Evolutionary conservation across 2,888 invertebrate species (phyloP), one percentile per base, ranked within the genome.

Genomic region (Branchellion lobata): DNA sequence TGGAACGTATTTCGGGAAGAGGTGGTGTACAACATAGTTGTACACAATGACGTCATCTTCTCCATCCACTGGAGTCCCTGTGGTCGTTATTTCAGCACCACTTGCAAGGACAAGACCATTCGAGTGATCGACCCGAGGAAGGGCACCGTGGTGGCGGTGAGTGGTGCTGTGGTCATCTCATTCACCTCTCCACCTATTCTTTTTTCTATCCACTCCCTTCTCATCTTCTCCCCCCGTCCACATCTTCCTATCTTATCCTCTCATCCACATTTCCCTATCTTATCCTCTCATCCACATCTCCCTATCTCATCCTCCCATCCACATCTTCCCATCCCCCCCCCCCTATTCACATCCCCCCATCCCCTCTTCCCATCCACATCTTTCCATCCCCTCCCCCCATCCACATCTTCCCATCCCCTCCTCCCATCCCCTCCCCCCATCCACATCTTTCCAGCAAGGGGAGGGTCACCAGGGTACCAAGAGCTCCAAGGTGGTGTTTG

Each of bases 41-140:
- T 93, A 85, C 96, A 96, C 89, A 93, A 93, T 0, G 96, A 97
- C 88, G 92, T 95, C 83, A 93, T 98, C 80, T 96, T 95, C 89
- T 95, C 95, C 81, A 94, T 96, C 57, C 94, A 95, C 86, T 98
- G 96, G 91, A 96, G 95, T 88, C 93, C 94, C 92, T 95, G 95
- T 85, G 97, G 97, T 83, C 93, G 94, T 81, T 92, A 95, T 87
- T 90, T 98, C 84, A 92, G 96, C 76, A 96, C 96, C 82, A 96
- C 97, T 27, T 96, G 95, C 89, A 94, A 96, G 88, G 97, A 98
- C 89, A 96, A 96, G 88, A 94, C 94, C 89, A 93, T 98, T 85
- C 91, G 93, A 85, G 92, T 97, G 84, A 92, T 97, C 82, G 94
- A 97, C 89, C 95, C 97, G 0, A 91, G 96, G 82, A 92, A 92